Evolutionary conservation across 2,888 invertebrate species (phyloP).

Genomic region (Zhuqinia jingwanae): DNA sequence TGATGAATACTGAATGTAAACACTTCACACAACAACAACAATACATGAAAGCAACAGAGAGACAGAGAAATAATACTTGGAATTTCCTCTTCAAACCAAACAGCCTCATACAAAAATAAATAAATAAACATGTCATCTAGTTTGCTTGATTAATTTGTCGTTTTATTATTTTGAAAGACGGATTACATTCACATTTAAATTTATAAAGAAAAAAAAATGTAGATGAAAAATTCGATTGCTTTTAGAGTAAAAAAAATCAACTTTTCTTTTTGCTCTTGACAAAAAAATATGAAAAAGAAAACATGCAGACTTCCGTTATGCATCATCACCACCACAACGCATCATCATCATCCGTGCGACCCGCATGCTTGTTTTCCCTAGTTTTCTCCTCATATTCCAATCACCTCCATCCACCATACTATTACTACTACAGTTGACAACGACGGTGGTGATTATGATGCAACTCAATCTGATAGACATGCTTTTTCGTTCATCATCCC

Average conservation of each 20-base stretch:
- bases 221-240: slow-evolving; percentile 1
- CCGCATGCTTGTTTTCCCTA: slow-evolving; percentile 41
- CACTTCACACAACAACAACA: too few species aligned
- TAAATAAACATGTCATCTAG: neutral
- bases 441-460: slow-evolving; percentile 23
- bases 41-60: neutral
- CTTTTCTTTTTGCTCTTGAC: slow-evolving; percentile 12
- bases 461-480: slow-evolving; percentile 56
- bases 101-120: too few species aligned
- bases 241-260: neutral
- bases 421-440: neutral
- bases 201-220: neutral
- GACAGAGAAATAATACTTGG: neutral
- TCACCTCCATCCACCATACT: neutral
- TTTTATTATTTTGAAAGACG: neutral
- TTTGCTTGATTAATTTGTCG: neutral
- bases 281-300: too few species aligned
- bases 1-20: neutral
- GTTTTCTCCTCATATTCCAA: slow-evolving; percentile 54
- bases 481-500: slow-evolving; percentile 29
- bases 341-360: neutral
- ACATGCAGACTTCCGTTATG: slow-evolving; percentile 2
- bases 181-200: neutral
- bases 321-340: slow-evolving; percentile 12
- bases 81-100: neutral